Evolutionary conservation across 2,888 invertebrate genomes (phyloP).

Genomic region (Cantharis rustica): DNA sequence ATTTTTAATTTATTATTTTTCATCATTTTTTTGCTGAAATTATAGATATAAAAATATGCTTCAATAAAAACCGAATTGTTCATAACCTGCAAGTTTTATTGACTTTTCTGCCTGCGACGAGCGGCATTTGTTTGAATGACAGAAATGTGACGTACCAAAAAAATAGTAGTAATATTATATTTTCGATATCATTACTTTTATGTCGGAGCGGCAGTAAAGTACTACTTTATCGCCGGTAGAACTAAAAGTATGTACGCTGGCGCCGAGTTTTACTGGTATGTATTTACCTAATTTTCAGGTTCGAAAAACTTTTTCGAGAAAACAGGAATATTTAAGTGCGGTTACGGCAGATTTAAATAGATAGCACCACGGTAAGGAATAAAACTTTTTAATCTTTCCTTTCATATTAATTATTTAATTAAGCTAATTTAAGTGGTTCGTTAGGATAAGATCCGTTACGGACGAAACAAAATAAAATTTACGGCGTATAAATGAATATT

Average conservation of each 20-base stretch:
- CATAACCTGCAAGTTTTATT: neutral
- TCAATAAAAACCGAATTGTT: neutral
- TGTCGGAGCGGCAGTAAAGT: too few species aligned
- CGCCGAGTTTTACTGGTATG: too few species aligned
- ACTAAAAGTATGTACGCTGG: too few species aligned
- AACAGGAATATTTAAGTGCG: neutral
- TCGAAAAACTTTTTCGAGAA: neutral
- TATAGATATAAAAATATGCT: neutral
- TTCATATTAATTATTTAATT: neutral
- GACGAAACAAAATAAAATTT: neutral
- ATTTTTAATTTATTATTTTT: neutral
- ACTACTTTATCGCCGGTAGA: neutral
- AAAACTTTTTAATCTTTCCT: neutral
- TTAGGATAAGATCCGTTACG: neutral
- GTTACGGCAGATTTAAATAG: neutral
- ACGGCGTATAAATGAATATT: neutral
- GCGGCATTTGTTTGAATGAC: too few species aligned
- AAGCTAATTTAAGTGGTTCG: neutral
- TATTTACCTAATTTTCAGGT: too few species aligned
- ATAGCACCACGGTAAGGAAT: neutral
- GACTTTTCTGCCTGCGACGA: too few species aligned
- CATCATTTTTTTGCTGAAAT: too few species aligned
- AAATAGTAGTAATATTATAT: too few species aligned
- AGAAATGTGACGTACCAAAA: too few species aligned
- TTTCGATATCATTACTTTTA: too few species aligned